Conservation (phyloP, 2,888 invertebrate genomes). For the Bombyx huttoni region DNA sequence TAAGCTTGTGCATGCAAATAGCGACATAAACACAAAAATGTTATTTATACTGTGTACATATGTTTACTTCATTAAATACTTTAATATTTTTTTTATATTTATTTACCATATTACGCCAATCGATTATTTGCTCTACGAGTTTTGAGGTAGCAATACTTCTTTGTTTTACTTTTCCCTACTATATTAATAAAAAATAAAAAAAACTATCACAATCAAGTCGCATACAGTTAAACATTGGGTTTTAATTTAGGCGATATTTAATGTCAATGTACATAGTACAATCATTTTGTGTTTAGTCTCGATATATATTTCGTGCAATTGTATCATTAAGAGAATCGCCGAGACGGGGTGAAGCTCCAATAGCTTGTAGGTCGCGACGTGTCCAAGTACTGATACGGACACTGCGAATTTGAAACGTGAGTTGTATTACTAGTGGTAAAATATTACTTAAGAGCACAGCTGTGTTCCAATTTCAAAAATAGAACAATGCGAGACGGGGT, state of each 20-base stretch:
- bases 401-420: conserved; percentile 30
- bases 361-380: conserved; percentile 40
- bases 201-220: too few relatives aligned
- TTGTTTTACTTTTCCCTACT: too few relatives aligned
- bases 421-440: conserved; percentile 1
- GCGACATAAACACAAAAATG: conserved; percentile 5
- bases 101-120: too few relatives aligned
- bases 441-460: background rate
- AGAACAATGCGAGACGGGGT: conserved; percentile 40
- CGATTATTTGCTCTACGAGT: too few relatives aligned
- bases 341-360: conserved; percentile 43
- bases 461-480: conserved; percentile 9
- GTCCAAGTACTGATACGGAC: conserved; percentile 38
- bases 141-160: too few relatives aligned
- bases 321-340: conserved; percentile 38
- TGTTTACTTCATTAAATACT: background rate
- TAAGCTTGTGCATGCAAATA: conserved; percentile 24
- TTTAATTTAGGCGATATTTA: too few relatives aligned
- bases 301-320: background rate
- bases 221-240: too few relatives aligned
- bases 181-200: too few relatives aligned
- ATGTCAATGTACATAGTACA: too few relatives aligned
- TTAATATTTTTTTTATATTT: background rate
- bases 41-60: background rate
- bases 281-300: background rate